Conservation (phyloP, 2,888 invertebrate species). For the Chrysopilus asiliformis region DNA sequence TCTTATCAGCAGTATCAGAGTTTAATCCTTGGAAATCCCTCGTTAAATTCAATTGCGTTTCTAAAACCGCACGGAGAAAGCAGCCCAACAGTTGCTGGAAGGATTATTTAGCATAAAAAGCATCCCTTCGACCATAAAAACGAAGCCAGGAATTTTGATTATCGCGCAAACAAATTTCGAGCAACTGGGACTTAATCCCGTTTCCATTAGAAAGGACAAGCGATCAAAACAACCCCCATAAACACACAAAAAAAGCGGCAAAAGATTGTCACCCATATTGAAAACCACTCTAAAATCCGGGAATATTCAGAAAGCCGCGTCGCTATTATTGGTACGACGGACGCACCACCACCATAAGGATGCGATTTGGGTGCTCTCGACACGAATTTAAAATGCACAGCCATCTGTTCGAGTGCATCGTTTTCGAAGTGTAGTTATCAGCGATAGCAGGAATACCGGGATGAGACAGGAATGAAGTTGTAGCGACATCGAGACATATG, state of each 20-base stretch:
- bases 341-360: not conserved
- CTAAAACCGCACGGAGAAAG: too few relatives aligned
- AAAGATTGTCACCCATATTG: conserved; percentile 6
- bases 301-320: not conserved
- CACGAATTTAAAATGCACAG: conserved; percentile 11
- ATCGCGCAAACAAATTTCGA: conserved; percentile 9
- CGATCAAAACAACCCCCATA: conserved; percentile 1
- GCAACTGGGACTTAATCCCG: conserved; percentile 11
- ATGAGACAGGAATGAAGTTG: too few relatives aligned
- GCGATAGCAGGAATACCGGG: too few relatives aligned
- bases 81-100: too few relatives aligned
- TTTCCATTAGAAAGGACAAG: conserved; percentile 8
- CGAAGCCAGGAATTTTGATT: conserved; percentile 5
- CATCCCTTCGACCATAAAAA: too few relatives aligned
- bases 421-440: too few relatives aligned
- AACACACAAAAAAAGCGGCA: too few relatives aligned
- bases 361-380: not conserved
- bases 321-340: not conserved
- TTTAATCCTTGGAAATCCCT: too few relatives aligned
- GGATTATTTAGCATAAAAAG: too few relatives aligned
- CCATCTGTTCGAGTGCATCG: conserved; percentile 9
- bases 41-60: too few relatives aligned
- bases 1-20: too few relatives aligned
- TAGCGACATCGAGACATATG: too few relatives aligned
- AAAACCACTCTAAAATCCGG: conserved; percentile 1